Evolutionary conservation across 2,888 invertebrate genomes (phyloP), one percentile per base, ranked within the genome.

Genomic region (Drosophila seclusa): DNA sequence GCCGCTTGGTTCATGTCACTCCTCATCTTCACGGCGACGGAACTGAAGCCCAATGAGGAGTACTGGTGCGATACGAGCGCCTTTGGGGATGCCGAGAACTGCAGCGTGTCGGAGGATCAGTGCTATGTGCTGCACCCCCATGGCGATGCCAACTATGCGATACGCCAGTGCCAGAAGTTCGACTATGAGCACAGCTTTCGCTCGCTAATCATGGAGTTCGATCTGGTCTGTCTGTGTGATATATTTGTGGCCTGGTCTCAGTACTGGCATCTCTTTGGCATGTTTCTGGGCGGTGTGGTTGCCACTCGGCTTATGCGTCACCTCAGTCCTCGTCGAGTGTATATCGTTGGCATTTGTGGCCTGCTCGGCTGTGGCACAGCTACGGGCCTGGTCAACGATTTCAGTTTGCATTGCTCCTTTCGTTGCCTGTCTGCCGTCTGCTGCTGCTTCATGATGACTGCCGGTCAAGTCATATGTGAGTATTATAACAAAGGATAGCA

Each of bases 1-100:
- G 91, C 93, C 4, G 93, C 93, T 7, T 94, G 94, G 94, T 93
- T 93, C 71, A 94, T 94, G 94, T 93, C 94, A 24, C 92, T 92
- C 72, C 92, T 94, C 24, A 92, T 94, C 42, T 94, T 93, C 68
- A 93, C 93, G 0, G 94, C 94, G 0, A 93, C 94, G 18, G 91
- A 91, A 31, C 83, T 93, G 2, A 84, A 91, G 68, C 86, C 92
- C 1, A 84, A 76, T 5, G 76, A 81, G 31, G 92, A 92, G 57
- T 92, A 90, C 48, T 73, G 68, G 61, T 92, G 92, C 52, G 90
- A 90, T 50, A 61, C 83, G 0, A 74, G 67, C 8, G 62, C 54
- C 8, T 69, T 78, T 50, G 75, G 68, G 0, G 62, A 40, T 1
- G 63, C 48, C 0, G 58, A 58, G 27, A 83, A 90, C 64, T 74